A percentile compares a stretch with the other conserved stretches of the same genome.
These are phyloP conservation scores for Andrena dorsata DNA, from an alignment of 2,888 invertebrate species.

Conservation along the genomic window DNA sequence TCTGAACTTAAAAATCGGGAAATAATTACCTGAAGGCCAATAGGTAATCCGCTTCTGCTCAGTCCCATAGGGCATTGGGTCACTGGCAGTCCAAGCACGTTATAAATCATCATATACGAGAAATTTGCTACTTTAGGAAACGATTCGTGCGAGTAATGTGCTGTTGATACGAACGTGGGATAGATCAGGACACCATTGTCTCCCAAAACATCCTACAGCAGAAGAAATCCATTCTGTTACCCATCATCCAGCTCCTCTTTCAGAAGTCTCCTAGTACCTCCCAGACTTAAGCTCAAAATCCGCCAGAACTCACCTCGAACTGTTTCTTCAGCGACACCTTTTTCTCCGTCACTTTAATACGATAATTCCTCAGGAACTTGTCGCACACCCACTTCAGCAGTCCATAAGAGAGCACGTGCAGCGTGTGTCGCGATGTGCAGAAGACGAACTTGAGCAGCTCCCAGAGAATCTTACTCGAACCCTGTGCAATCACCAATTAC, in stretches of 20 bases:
- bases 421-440: slow-evolving; percentile 89
- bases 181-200: slow-evolving; percentile 90
- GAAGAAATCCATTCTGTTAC: not conserved
- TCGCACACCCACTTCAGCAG: slow-evolving; percentile 88
- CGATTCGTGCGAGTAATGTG: slow-evolving; percentile 89
- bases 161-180: slow-evolving; percentile 89
- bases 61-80: slow-evolving; percentile 94
- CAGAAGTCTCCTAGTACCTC: not conserved
- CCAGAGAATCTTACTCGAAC: slow-evolving; percentile 87
- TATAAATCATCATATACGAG: slow-evolving; percentile 93
- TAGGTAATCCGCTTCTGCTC: slow-evolving; percentile 90
- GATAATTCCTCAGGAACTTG: slow-evolving; percentile 86
- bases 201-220: slow-evolving; percentile 87
- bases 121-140: slow-evolving; percentile 90
- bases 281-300: not conserved
- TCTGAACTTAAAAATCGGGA: slow-evolving; percentile 4
- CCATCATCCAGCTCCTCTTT: not conserved
- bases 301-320: slow-evolving; percentile 85
- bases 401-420: slow-evolving; percentile 88
- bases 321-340: slow-evolving; percentile 88
- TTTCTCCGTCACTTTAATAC: slow-evolving; percentile 86
- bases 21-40: slow-evolving; percentile 82
- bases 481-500: slow-evolving; percentile 77
- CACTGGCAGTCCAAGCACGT: slow-evolving; percentile 92
- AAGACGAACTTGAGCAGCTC: slow-evolving; percentile 89